A percentile compares a stretch with the other conserved stretches of the same genome.
Evolutionary conservation across 2,797 vertebrate genomes (phyloP).

Genomic region (Sylvilagus floridanus): DNA sequence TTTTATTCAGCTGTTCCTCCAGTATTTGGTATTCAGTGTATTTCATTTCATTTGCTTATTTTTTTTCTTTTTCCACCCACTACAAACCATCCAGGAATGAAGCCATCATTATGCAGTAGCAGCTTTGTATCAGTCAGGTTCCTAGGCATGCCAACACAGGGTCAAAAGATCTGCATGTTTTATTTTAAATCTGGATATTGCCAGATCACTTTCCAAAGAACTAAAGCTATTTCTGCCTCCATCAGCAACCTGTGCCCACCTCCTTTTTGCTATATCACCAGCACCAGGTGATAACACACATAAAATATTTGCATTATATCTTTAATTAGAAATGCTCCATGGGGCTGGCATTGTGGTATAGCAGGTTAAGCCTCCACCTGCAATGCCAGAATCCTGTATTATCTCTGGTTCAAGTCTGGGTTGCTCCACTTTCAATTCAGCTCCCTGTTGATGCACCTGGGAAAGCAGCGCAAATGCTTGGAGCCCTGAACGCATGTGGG

Average conservation of each 20-base stretch:
- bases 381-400: too few relatives aligned
- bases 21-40: neutral
- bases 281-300: neutral
- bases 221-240: neutral
- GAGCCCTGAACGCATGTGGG: too few relatives aligned
- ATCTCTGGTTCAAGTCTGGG: too few relatives aligned
- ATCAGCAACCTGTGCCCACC: neutral
- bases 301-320: slow-evolving; percentile 26
- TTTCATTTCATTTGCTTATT: slow-evolving; percentile 6
- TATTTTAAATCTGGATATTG: neutral
- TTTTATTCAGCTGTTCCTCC: neutral
- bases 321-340: slow-evolving; percentile 43
- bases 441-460: too few relatives aligned
- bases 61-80: neutral
- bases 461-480: too few relatives aligned
- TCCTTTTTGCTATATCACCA: neutral
- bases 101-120: neutral
- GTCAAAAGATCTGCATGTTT: neutral
- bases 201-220: slow-evolving; percentile 18
- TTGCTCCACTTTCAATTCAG: too few relatives aligned
- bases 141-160: neutral
- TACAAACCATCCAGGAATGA: neutral
- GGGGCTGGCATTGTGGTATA: too few relatives aligned
- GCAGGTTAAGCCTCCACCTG: too few relatives aligned
- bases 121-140: neutral